These are phyloP conservation scores for Lasioglossum baleicum DNA, from an alignment of 1,140 invertebrate genomes.

Conservation along the genomic window DNA sequence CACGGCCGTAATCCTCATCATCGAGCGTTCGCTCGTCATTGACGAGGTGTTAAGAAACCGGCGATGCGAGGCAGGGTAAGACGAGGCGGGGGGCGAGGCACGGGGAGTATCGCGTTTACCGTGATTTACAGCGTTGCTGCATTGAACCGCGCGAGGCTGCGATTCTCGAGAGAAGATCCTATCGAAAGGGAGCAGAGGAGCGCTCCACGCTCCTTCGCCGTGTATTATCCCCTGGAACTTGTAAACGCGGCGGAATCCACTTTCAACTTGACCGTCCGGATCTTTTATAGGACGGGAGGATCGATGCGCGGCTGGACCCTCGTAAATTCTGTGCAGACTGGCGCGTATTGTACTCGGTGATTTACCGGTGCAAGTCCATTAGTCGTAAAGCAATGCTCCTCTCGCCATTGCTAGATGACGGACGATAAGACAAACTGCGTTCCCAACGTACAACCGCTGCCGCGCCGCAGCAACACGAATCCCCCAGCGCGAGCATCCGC, in stretches of 20 bases:
- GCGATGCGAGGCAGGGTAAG: too few relatives aligned
- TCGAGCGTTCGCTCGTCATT: conserved; percentile 45
- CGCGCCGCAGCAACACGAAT: conserved; percentile 11
- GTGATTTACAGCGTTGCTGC: conserved; percentile 21
- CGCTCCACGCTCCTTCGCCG: too few relatives aligned
- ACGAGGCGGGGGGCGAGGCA: too few relatives aligned
- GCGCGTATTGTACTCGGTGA: conserved; percentile 66
- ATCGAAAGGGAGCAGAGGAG: conserved; percentile 7
- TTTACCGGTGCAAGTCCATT: conserved; percentile 73
- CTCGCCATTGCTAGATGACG: conserved; percentile 64
- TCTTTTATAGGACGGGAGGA: conserved; percentile 53
- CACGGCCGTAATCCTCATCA: conserved; percentile 22
- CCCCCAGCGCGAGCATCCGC: too few relatives aligned
- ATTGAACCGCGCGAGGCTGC: not conserved
- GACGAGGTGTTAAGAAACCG: conserved; percentile 72
- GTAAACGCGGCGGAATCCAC: conserved; percentile 17
- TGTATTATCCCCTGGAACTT: too few relatives aligned
- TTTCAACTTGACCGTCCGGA: conserved; percentile 44
- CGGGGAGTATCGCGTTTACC: conserved; percentile 10
- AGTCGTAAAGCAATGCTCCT: conserved; percentile 69
- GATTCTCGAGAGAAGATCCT: conserved; percentile 6
- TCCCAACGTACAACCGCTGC: conserved; percentile 53
- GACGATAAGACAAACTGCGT: conserved; percentile 69
- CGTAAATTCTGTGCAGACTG: conserved; percentile 64
- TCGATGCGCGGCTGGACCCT: conserved; percentile 57